Percentiles rank a stretch among this genome's conserved stretches.
These are phyloP conservation scores for Sialis fuliginosa DNA, from an alignment of 2,888 invertebrate species.

Conservation along the genomic window DNA sequence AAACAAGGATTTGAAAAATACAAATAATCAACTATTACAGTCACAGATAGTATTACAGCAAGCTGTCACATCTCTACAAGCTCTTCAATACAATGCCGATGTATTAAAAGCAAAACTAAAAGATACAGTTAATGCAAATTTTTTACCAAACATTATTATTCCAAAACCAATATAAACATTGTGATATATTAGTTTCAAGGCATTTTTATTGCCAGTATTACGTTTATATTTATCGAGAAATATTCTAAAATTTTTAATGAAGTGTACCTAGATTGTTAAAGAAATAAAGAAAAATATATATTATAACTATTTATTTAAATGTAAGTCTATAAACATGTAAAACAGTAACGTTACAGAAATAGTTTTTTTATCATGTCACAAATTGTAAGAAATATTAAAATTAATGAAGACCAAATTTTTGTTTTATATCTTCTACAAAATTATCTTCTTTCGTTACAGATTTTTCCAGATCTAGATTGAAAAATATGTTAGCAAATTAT, in stretches of 20 bases:
- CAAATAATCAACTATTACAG: slow-evolving; percentile 21
- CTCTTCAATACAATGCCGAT: slow-evolving; percentile 18
- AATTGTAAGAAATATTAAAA: neutral
- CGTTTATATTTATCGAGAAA: too few relatives aligned
- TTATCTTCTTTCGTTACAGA: neutral
- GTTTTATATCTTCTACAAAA: neutral
- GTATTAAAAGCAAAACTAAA: slow-evolving; percentile 20
- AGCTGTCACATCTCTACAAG: slow-evolving; percentile 20
- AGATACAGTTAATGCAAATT: slow-evolving; percentile 19
- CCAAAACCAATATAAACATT: neutral
- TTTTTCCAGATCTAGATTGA: neutral
- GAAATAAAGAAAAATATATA: neutral
- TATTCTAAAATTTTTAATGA: too few relatives aligned
- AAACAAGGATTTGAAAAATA: slow-evolving; percentile 16
- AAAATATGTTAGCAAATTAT: neutral
- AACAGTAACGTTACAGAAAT: neutral
- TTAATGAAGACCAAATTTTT: neutral
- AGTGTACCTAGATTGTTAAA: too few relatives aligned
- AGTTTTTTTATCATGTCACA: neutral
- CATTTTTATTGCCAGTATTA: too few relatives aligned
- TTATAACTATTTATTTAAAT: neutral
- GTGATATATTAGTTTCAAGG: too few relatives aligned
- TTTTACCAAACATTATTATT: slow-evolving; percentile 17
- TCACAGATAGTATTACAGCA: slow-evolving; percentile 22
- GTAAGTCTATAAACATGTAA: neutral